Conservation (phyloP, 1,140 invertebrate species). For the Pissodes strobi region DNA sequence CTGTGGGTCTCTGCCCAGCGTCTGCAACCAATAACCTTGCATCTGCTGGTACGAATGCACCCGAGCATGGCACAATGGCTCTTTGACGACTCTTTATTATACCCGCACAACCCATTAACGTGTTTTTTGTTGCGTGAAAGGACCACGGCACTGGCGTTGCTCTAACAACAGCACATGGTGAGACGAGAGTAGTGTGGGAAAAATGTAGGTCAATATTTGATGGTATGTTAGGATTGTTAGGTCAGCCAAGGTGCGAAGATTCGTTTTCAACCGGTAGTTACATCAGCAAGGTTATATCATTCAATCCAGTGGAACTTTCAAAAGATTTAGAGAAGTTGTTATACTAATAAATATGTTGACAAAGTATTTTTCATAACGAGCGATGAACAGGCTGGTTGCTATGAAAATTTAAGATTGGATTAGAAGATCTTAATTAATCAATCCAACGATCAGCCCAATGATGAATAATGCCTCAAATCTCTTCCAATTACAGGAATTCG, state of each 20-base stretch:
- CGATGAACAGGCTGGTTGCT: no score
- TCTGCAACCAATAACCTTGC: constrained; percentile 29
- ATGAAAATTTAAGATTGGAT: no score
- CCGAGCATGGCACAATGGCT: constrained; percentile 7
- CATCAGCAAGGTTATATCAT: no score
- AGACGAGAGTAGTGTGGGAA: constrained; percentile 17
- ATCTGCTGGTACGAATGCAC: constrained; percentile 29
- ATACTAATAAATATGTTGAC: no score
- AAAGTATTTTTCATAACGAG: no score
- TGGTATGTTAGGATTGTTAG: background rate
- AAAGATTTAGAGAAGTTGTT: no score
- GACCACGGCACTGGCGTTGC: background rate
- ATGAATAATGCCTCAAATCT: no score
- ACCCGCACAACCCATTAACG: background rate
- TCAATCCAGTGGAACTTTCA: background rate
- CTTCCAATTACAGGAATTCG: no score
- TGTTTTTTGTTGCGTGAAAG: constrained; percentile 24
- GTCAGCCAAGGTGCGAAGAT: background rate
- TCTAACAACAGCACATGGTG: background rate
- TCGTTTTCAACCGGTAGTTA: background rate
- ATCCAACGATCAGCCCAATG: no score
- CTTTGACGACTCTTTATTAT: constrained; percentile 2
- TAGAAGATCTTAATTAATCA: no score
- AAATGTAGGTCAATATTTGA: constrained; percentile 24
- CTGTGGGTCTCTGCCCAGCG: constrained; percentile 1